Evolutionary conservation across 1,140 invertebrate species (phyloP), one percentile per base, ranked within the genome.

Genomic region (Ectropis grisescens): DNA sequence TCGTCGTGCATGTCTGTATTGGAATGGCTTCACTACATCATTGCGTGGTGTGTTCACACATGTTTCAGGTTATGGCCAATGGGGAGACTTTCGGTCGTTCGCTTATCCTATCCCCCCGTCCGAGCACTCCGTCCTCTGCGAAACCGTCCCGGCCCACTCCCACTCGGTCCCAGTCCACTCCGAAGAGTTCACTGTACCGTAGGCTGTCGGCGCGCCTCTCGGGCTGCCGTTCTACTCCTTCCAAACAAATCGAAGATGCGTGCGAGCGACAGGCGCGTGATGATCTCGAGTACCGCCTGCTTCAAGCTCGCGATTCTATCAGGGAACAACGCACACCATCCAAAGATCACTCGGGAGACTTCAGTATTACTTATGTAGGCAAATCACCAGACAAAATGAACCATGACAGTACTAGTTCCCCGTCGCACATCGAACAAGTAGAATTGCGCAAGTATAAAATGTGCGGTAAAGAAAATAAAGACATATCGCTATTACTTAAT

Each of bases 61-160:
- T 82, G 80, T 83, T 83, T 82, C 82, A 83, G 82, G 82, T 83
- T 68, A 78, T 83, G 75, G 78, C 80, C 78, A 81, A 80, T 80
- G 80, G 75, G 74, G 76, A 79, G 69, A 79, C 79, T 78, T 82
- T 79, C 72, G 75, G 76, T 82, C 76, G 71, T 71, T 83, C 82
- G 69, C 69, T 74, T 76, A 68, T 81, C 80, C 74, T 79, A 29
- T 81, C 76, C 35, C 68, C 80, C 37, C 67, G 64, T 41, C 60
- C 62, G 8, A 68, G 53, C 43, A 71, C 62, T 33, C 70, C 75
- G 24, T 62, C 56, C 41, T 58, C 65, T 13, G 26, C 47, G 15
- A 67, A 71, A 34, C 60, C 65, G 9, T 50, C 61, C 44, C 69
- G 72, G 26, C 53, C 56, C 29, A 71, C 78, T 29, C 67, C 72